Base-by-base conservation (phyloP, 2,797 vertebrate species). In the Siniperca obscura region DNA sequence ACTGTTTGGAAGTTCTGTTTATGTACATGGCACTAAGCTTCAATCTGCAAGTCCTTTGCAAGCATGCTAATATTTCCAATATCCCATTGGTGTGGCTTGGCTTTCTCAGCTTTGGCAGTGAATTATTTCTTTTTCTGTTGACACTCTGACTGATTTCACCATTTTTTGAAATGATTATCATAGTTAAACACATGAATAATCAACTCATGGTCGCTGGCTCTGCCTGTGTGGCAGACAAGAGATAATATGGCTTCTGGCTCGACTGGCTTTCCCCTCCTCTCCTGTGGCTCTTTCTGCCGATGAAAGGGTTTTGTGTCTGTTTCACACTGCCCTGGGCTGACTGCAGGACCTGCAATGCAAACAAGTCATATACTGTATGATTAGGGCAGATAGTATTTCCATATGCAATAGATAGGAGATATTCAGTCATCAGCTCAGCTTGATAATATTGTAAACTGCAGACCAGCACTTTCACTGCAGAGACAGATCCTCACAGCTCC, bases 281-380 rank as follows among this genome's bases (percentile, higher is more conserved):
- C 85, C 89, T 92, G 90, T 92, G 91, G 93, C 95, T 95, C 95
- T 95, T 95, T 95, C 94, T 92, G 89, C 86, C 89, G 69, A 87
- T 92, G 94, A 95, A 95, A 95, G 95, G 94, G 93, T 94, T 95
- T 95, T 96, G 95, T 95, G 94, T 96, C 94, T 95, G 94, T 93
- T 90, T 90, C 94, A 89, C 92, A 91, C 95, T 95, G 95, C 89
- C 88, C 94, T 93, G 93, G 91, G 93, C 93, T 93, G 93, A 88
- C 86, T 85, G 88, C 84, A 90, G 92, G 90, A 93, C 84, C 90
- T 89, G 82, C 84, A 81, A 84, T 88, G 77, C 85, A 93, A 92
- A 90, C 69, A 84, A 84, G 78, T 81, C 84, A 80, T 74, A 70
- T 69, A 59, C 42, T 57, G 74, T 61, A 88, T 79, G 78, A 83